Evolutionary conservation across 2,888 invertebrate species (phyloP).

Genomic region (Sepioteuthis lessoniana): DNA sequence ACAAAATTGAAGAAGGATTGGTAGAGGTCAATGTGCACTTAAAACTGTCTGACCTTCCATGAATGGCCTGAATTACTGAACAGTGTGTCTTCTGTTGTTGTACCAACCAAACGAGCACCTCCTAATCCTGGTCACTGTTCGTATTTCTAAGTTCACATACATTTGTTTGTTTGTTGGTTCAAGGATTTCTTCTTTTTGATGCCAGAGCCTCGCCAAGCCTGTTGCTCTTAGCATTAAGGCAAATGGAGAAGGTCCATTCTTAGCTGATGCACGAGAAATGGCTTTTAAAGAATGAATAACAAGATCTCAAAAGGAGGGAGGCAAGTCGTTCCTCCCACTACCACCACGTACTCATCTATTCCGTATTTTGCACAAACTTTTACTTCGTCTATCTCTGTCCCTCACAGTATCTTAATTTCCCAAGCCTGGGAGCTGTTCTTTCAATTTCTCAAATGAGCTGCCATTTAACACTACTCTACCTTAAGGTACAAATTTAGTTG

Average conservation of each 20-base stretch:
- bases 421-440: no score
- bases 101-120: neutral
- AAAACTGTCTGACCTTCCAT: neutral
- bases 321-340: neutral
- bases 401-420: no score
- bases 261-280: neutral
- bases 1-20: neutral
- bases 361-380: neutral
- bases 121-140: neutral
- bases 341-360: neutral
- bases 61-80: neutral
- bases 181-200: neutral
- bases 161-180: neutral
- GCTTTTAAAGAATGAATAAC: neutral
- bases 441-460: no score
- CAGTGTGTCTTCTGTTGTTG: neutral
- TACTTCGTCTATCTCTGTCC: neutral
- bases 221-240: neutral
- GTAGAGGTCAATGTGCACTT: neutral
- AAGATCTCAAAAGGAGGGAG: neutral
- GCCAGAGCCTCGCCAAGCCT: neutral
- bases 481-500: no score
- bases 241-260: neutral
- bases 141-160: neutral
- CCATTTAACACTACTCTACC: no score